These are phyloP conservation scores for Serranus cabrilla DNA, from an alignment of 2,797 vertebrate species.

Conservation along the genomic window DNA sequence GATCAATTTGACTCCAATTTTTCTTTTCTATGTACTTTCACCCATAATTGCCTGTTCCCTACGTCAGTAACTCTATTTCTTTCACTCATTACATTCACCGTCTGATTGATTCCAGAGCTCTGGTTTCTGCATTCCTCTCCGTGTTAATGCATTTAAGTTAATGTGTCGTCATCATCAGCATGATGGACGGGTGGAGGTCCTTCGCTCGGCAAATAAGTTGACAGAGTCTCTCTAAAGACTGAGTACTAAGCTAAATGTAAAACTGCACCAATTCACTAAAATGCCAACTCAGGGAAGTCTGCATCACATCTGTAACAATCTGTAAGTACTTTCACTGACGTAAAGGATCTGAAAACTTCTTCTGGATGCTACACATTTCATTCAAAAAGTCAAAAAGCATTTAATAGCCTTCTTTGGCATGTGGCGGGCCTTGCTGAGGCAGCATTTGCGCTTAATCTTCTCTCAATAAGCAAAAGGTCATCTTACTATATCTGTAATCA, in stretches of 20 bases:
- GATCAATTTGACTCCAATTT: conserved; percentile 37
- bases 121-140: conserved; percentile 42
- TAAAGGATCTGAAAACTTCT: no score
- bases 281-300: background rate
- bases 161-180: conserved; percentile 32
- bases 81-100: conserved; percentile 38
- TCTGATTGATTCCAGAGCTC: conserved; percentile 45
- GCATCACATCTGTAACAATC: conserved; percentile 14
- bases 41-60: conserved; percentile 38
- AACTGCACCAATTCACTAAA: conserved; percentile 20
- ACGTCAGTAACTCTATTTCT: conserved; percentile 33
- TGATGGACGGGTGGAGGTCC: conserved; percentile 35
- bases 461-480: conserved; percentile 34
- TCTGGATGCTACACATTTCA: background rate
- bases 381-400: background rate
- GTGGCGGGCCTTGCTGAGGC: background rate
- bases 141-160: conserved; percentile 47
- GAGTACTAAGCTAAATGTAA: conserved; percentile 19
- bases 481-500: conserved; percentile 32
- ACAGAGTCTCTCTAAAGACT: conserved; percentile 15
- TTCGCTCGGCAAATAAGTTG: conserved; percentile 19
- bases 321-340: no score
- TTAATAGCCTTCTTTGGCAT: background rate
- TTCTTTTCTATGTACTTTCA: conserved; percentile 29
- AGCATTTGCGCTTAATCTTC: conserved; percentile 17